Evolutionary conservation across 2,888 invertebrate species (phyloP).

Genomic region (Dolichomitus sp.): DNA sequence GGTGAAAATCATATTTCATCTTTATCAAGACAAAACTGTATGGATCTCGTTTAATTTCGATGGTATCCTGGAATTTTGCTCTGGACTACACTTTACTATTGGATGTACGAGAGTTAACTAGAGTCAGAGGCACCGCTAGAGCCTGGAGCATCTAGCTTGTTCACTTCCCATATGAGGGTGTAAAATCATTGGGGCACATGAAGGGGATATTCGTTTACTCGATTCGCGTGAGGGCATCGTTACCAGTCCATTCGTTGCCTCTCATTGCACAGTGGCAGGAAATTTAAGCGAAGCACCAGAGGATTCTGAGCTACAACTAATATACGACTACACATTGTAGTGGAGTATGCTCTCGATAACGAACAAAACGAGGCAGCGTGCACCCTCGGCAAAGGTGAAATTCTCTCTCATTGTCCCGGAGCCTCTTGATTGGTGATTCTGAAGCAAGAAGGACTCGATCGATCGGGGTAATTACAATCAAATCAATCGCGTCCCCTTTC

Average conservation of each 20-base stretch:
- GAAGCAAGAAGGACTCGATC: constrained; percentile 50
- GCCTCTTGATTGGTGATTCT: constrained; percentile 64
- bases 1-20: constrained; percentile 52
- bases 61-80: constrained; percentile 21
- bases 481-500: constrained; percentile 54
- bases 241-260: constrained; percentile 42
- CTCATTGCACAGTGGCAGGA: constrained; percentile 36
- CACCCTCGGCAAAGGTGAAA: constrained; percentile 23
- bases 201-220: constrained; percentile 24
- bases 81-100: constrained; percentile 11
- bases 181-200: constrained; percentile 37
- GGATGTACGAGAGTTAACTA: constrained; percentile 18
- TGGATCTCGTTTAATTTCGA: constrained; percentile 2
- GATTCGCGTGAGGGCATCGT: constrained; percentile 51
- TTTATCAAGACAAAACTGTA: constrained; percentile 35
- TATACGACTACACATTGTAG: constrained; percentile 15
- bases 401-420: constrained; percentile 55
- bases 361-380: constrained; percentile 40
- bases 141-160: not conserved
- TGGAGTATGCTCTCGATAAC: constrained; percentile 27
- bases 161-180: not conserved
- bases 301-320: constrained; percentile 56
- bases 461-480: constrained; percentile 65
- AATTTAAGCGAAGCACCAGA: constrained; percentile 38
- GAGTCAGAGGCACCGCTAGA: not conserved